phyloP scores from a whole-genome alignment of 2,888 invertebrate genomes.

The Drepana falcataria region DNA sequence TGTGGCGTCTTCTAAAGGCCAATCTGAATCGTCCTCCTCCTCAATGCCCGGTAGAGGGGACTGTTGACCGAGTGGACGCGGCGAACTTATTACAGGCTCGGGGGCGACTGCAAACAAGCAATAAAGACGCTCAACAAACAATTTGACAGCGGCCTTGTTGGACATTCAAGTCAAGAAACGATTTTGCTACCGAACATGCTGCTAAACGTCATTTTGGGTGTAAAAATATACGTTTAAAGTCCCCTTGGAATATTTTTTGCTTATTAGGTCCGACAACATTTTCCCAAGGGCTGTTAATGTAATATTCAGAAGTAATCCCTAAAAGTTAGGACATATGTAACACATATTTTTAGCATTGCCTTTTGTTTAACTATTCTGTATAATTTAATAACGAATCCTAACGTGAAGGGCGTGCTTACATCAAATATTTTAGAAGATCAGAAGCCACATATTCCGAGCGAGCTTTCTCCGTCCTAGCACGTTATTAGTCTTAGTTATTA shows the following conservation, averaged over 20 bases:
- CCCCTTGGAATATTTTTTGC: too few species aligned
- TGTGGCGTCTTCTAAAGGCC: slow-evolving; percentile 73
- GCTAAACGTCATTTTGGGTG: slow-evolving; percentile 29
- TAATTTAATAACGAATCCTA: too few species aligned
- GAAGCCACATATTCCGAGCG: too few species aligned
- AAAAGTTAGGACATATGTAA: too few species aligned
- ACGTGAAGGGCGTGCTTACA: too few species aligned
- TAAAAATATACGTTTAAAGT: too few species aligned
- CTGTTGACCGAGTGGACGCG: slow-evolving; percentile 81
- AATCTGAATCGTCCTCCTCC: slow-evolving; percentile 87
- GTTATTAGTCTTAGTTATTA: slow-evolving; percentile 9
- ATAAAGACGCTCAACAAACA: slow-evolving; percentile 41
- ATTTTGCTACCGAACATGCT: slow-evolving; percentile 28
- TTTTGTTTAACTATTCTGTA: too few species aligned
- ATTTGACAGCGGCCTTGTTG: slow-evolving; percentile 8
- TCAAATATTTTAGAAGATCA: too few species aligned
- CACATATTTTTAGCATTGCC: too few species aligned
- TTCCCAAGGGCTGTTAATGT: too few species aligned
- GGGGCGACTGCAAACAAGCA: slow-evolving; percentile 74
- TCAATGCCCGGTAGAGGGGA: slow-evolving; percentile 89
- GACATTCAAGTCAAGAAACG: slow-evolving; percentile 11
- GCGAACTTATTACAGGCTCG: slow-evolving; percentile 73
- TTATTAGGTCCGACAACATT: too few species aligned
- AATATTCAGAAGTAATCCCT: too few species aligned
- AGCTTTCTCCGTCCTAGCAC: slow-evolving; percentile 3